Percentiles rank a stretch among this genome's conserved stretches.
Evolutionary conservation across 2,113 vertebrate species (phyloP).

Genomic region (Leiothrix lutea): DNA sequence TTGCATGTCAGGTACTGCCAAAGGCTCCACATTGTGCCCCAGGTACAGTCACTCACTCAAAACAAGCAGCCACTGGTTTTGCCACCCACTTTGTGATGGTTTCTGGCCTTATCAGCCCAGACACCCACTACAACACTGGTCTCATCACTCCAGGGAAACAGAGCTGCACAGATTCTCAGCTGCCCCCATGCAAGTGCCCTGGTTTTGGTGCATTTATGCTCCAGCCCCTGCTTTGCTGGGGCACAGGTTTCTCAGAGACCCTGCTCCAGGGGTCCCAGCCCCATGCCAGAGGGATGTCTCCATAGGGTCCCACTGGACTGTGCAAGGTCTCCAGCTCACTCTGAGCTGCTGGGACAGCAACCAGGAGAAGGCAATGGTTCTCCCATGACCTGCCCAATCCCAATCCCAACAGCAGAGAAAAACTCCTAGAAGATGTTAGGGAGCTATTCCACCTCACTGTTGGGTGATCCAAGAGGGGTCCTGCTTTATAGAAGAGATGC

Average conservation of each 20-base stretch:
- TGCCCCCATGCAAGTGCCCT: background rate
- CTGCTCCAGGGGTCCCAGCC: background rate
- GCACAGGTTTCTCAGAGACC: background rate
- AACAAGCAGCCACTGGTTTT: background rate
- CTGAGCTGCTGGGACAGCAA: background rate
- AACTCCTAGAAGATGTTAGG: background rate
- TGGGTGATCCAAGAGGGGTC: background rate
- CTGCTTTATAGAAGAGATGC: background rate
- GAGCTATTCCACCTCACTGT: background rate
- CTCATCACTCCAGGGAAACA: background rate
- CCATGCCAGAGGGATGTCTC: background rate
- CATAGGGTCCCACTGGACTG: accelerated
- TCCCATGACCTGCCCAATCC: background rate
- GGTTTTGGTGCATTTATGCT: background rate
- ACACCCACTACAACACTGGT: background rate
- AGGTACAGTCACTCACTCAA: background rate
- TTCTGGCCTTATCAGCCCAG: background rate
- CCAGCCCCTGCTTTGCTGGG: background rate
- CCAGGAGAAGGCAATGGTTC: background rate
- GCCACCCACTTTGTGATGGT: background rate
- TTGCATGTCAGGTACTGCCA: background rate
- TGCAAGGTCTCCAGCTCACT: background rate
- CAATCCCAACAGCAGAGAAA: background rate
- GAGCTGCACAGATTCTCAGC: background rate
- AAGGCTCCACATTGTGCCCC: background rate